A percentile compares a stretch with the other conserved stretches of the same genome.
Evolutionary conservation across 1,140 invertebrate genomes (phyloP).

Genomic region (Drosophila malerkotliana): DNA sequence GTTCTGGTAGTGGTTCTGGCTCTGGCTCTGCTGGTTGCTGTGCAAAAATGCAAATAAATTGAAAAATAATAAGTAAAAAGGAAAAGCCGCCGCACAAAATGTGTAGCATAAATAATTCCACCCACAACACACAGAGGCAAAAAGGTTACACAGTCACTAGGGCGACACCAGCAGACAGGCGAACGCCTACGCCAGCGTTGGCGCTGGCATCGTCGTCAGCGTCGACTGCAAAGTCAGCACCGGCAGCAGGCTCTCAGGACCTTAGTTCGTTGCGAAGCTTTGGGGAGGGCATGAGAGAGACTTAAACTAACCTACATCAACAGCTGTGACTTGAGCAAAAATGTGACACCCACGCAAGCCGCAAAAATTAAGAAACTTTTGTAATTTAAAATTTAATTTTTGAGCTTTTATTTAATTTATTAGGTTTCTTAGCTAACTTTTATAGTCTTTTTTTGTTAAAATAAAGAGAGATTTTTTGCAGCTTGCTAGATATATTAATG

Average conservation of each 20-base stretch:
- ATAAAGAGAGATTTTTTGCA: too few species aligned
- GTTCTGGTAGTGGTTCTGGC: background rate
- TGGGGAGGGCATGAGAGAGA: background rate
- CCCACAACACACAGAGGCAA: slow-evolving; percentile 56
- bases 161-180: slow-evolving; percentile 63
- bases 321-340: slow-evolving; percentile 58
- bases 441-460: background rate
- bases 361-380: slow-evolving; percentile 9
- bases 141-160: slow-evolving; percentile 79
- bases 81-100: slow-evolving; percentile 54
- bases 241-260: slow-evolving; percentile 16
- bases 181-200: slow-evolving; percentile 27
- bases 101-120: slow-evolving; percentile 80
- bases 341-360: slow-evolving; percentile 53
- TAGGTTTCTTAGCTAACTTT: background rate
- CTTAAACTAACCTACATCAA: slow-evolving; percentile 80
- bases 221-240: background rate
- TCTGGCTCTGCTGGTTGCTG: slow-evolving; percentile 10
- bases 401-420: background rate
- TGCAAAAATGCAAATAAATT: slow-evolving; percentile 72
- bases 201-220: slow-evolving; percentile 18
- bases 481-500: too few species aligned
- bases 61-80: slow-evolving; percentile 64
- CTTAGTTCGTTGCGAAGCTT: background rate
- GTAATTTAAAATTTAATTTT: slow-evolving; percentile 1